These are phyloP conservation scores for Formica aserva DNA, from an alignment of 2,888 invertebrate species.

Conservation along the genomic window DNA sequence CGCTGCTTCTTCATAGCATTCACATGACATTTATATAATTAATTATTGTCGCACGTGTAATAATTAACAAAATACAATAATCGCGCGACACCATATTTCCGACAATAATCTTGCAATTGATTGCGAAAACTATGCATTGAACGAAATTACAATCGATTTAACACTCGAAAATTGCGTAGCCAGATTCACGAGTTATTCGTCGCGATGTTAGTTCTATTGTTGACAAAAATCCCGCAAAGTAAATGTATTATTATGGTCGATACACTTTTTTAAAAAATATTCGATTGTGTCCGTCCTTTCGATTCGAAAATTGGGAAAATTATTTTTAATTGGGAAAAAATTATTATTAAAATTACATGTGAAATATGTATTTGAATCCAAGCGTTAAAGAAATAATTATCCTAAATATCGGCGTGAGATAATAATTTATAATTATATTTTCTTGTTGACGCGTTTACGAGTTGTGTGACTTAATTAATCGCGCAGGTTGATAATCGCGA, in stretches of 20 bases:
- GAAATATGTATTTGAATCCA: neutral
- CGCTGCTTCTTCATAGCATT: neutral
- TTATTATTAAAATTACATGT: neutral
- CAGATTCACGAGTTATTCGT: neutral
- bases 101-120: neutral
- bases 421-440: neutral
- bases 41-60: neutral
- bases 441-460: no score
- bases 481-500: no score
- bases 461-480: no score
- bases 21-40: neutral
- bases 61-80: no score
- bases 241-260: neutral
- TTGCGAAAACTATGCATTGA: neutral
- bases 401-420: neutral
- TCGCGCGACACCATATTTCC: neutral
- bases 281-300: neutral
- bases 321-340: neutral
- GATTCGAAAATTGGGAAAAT: neutral
- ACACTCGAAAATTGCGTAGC: neutral
- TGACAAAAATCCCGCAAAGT: neutral
- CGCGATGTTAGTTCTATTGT: neutral
- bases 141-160: no score
- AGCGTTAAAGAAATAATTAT: neutral
- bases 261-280: neutral